These are phyloP conservation scores for Centropyge bicolor DNA, from an alignment of 2,797 vertebrate species.

Conservation along the genomic window DNA sequence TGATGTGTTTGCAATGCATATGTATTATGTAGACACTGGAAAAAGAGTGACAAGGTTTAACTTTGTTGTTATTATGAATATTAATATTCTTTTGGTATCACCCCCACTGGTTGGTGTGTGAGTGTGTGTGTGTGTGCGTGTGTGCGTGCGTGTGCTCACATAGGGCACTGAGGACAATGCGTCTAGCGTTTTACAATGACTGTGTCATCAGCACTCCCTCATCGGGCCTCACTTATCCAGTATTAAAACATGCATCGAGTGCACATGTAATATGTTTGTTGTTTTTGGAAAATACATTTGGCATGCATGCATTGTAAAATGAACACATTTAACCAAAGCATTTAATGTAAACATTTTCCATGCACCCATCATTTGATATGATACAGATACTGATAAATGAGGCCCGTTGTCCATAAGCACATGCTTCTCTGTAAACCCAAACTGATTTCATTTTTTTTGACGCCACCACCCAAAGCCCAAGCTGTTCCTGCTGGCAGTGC, in stretches of 20 bases:
- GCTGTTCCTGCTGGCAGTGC: constrained; percentile 85
- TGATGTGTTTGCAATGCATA: constrained; percentile 76
- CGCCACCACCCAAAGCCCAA: constrained; percentile 56
- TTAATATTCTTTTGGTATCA: constrained; percentile 58
- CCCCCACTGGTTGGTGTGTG: constrained; percentile 48
- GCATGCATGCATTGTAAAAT: constrained; percentile 36
- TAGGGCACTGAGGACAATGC: constrained; percentile 44
- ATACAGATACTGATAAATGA: constrained; percentile 45
- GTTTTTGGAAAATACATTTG: constrained; percentile 7
- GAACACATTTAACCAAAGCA: constrained; percentile 40
- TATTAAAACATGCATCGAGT: constrained; percentile 31
- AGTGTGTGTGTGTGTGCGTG: constrained; percentile 2
- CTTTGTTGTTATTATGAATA: constrained; percentile 63
- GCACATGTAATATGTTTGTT: constrained; percentile 29
- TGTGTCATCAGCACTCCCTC: constrained; percentile 40
- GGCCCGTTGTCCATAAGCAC: constrained; percentile 63
- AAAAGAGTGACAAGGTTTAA: constrained; percentile 61
- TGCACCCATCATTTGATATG: not conserved
- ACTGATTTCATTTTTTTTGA: constrained; percentile 6
- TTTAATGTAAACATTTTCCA: constrained; percentile 13
- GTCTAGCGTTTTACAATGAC: constrained; percentile 55
- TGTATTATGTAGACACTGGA: constrained; percentile 74
- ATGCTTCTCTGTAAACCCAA: constrained; percentile 43
- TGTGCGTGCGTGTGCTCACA: constrained; percentile 13
- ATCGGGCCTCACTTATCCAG: constrained; percentile 48